A percentile compares a stretch with the other conserved stretches of the same genome.
phyloP scores from a whole-genome alignment of 2,797 vertebrate genomes.

The Podarcis siculus region DNA sequence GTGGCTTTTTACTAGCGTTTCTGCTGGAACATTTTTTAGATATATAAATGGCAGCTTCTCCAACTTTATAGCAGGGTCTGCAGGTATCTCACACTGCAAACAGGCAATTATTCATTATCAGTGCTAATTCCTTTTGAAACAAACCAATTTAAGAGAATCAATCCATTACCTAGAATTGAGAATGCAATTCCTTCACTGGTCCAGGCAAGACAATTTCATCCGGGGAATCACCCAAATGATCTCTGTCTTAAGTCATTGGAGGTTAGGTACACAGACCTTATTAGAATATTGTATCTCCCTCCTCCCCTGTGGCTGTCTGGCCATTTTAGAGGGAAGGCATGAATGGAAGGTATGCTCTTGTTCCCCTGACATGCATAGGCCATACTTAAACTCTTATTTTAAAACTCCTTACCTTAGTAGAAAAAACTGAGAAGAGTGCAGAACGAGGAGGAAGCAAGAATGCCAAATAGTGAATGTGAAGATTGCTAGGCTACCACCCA shows the following conservation, averaged over 20 bases:
- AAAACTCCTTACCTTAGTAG: background rate
- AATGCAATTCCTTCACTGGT: background rate
- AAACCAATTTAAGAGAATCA: background rate
- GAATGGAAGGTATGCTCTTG: background rate
- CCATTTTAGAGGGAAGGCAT: too few species aligned
- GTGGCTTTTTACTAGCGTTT: background rate
- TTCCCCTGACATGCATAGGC: background rate
- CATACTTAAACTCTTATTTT: background rate
- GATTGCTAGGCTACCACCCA: background rate
- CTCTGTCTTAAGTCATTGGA: background rate
- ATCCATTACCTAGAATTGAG: background rate
- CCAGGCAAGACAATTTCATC: background rate
- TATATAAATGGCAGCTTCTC: background rate
- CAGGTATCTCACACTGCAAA: background rate
- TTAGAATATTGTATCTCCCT: background rate
- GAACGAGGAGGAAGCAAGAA: background rate
- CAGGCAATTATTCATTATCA: background rate
- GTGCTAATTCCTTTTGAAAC: background rate
- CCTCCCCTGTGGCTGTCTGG: too few species aligned
- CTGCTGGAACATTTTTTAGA: accelerated
- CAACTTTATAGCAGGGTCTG: background rate
- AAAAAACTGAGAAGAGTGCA: background rate
- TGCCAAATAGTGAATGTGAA: background rate
- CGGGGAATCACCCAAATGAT: background rate
- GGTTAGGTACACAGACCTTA: background rate